phyloP scores from a whole-genome alignment of 2,113 vertebrate species.

The Apteryx owenii region DNA sequence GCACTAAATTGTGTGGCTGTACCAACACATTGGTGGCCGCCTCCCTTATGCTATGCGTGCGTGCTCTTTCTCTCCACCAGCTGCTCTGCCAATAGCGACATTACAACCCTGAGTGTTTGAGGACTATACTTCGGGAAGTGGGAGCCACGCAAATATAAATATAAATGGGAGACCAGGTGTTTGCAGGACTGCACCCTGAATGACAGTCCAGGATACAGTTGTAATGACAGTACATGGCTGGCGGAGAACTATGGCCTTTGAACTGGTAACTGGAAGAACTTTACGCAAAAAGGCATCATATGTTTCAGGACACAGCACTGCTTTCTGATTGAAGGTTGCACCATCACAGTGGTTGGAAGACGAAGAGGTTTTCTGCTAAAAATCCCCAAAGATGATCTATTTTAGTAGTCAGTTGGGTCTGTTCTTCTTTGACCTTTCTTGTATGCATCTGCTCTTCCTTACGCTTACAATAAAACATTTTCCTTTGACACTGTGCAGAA shows the following conservation, averaged over 20 bases:
- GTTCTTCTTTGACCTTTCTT: slow-evolving; percentile 74
- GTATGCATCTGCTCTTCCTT: slow-evolving; percentile 48
- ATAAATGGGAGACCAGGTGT: neutral
- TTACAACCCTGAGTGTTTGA: neutral
- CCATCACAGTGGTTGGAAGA: slow-evolving; percentile 37
- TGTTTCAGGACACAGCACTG: neutral
- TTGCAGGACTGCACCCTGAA: neutral
- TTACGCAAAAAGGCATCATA: neutral
- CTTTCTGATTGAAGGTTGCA: slow-evolving; percentile 36
- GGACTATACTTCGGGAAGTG: neutral
- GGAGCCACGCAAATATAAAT: neutral
- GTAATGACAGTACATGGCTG: neutral
- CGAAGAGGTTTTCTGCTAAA: slow-evolving; percentile 59
- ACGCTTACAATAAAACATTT: slow-evolving; percentile 74
- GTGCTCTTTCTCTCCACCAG: rapidly evolving
- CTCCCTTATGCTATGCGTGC: neutral
- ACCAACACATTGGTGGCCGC: neutral
- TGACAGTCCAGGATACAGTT: neutral
- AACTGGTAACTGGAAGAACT: neutral
- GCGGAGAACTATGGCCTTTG: neutral
- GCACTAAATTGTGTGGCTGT: neutral
- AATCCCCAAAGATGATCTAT: slow-evolving; percentile 52
- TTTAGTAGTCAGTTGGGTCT: slow-evolving; percentile 66
- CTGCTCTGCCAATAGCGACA: neutral
- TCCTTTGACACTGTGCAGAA: slow-evolving; percentile 68